These are phyloP conservation scores for Reinhardtius hippoglossoides DNA, from an alignment of 2,113 vertebrate species.

Conservation along the genomic window DNA sequence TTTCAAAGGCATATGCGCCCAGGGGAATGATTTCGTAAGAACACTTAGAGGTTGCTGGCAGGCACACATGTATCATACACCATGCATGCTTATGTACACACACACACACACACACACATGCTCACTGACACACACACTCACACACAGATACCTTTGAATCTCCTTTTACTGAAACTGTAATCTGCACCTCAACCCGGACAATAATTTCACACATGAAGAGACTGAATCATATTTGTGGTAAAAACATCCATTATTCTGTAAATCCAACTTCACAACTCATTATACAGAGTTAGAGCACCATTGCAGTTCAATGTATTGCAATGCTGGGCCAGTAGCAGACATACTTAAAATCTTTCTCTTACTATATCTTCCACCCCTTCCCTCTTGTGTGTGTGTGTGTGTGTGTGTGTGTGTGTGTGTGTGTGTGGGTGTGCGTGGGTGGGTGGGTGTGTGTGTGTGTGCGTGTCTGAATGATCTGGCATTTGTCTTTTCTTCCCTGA, in stretches of 20 bases:
- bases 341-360: slow-evolving; percentile 37
- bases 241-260: neutral
- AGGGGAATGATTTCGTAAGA: slow-evolving; percentile 45
- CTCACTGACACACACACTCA: slow-evolving; percentile 9
- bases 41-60: slow-evolving; percentile 44
- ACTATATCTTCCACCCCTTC: slow-evolving; percentile 4
- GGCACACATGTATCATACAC: slow-evolving; percentile 38
- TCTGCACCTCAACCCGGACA: neutral
- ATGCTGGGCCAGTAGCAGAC: slow-evolving; percentile 14
- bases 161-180: neutral
- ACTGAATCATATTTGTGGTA: neutral
- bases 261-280: neutral
- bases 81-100: slow-evolving; percentile 8
- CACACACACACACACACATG: slow-evolving; percentile 1
- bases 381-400: neutral
- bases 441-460: neutral
- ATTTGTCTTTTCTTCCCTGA: slow-evolving; percentile 43
- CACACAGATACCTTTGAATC: slow-evolving; percentile 3
- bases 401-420: slow-evolving; percentile 2
- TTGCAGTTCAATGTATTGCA: neutral
- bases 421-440: neutral
- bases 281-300: neutral
- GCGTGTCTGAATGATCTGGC: slow-evolving; percentile 18
- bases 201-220: slow-evolving; percentile 8
- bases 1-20: slow-evolving; percentile 64